A percentile compares a stretch with the other conserved stretches of the same genome.
These are phyloP conservation scores for Cephus sareptanus DNA, from an alignment of 2,888 invertebrate genomes.

Conservation along the genomic window DNA sequence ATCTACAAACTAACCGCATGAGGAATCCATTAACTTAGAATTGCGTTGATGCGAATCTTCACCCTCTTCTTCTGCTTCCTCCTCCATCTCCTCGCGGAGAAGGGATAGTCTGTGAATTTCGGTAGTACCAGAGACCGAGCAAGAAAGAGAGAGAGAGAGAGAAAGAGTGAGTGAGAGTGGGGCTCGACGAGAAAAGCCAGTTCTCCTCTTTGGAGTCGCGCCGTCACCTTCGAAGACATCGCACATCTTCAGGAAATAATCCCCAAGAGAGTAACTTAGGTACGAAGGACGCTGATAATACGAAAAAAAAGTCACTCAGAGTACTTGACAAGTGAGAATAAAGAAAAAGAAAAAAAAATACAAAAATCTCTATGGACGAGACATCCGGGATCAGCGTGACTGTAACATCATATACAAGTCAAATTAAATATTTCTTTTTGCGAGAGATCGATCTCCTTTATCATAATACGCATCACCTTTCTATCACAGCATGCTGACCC, in stretches of 20 bases:
- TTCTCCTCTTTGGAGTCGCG: slow-evolving; percentile 56
- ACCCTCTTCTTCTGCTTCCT: too few relatives aligned
- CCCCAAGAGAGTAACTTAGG: slow-evolving; percentile 47
- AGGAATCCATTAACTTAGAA: background rate
- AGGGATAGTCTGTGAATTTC: background rate
- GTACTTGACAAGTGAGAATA: background rate
- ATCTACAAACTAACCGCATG: background rate
- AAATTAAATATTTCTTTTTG: background rate
- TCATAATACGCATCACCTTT: background rate
- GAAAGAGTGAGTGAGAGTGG: slow-evolving; percentile 36
- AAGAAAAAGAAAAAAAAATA: background rate
- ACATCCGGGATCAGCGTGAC: background rate
- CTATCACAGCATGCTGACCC: background rate
- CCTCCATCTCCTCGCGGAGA: background rate
- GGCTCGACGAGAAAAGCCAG: slow-evolving; percentile 50
- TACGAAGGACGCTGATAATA: slow-evolving; percentile 33
- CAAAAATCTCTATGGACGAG: background rate
- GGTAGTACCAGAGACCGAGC: background rate
- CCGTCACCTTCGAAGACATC: slow-evolving; percentile 60
- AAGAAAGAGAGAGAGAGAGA: background rate
- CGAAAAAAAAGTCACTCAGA: background rate
- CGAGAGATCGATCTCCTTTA: background rate
- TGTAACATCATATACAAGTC: background rate
- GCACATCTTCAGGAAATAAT: slow-evolving; percentile 52
- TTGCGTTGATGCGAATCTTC: too few relatives aligned